phyloP scores from a whole-genome alignment of 2,888 invertebrate species.

The Proisotoma minuta region DNA sequence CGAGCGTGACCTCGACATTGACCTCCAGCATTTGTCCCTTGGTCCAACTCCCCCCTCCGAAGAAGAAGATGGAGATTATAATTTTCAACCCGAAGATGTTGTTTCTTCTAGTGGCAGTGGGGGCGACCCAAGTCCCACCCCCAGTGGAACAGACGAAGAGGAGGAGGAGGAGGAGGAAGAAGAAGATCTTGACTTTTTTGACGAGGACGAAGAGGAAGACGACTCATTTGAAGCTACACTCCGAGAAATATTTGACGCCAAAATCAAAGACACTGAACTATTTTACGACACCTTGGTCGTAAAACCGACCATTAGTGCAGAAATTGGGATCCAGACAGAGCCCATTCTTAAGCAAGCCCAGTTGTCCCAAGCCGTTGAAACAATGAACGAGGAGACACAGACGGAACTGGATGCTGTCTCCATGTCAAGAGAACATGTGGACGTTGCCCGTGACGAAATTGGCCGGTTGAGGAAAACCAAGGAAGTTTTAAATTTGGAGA shows the following conservation, averaged over 20 bases:
- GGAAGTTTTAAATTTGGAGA: slow-evolving; percentile 70
- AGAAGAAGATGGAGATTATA: too few relatives aligned
- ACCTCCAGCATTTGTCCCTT: too few relatives aligned
- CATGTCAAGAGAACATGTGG: slow-evolving; percentile 9
- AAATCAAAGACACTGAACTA: not conserved
- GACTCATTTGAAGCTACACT: not conserved
- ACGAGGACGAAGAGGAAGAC: not conserved
- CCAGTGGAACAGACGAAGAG: not conserved
- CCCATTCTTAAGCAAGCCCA: not conserved
- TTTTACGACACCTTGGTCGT: not conserved
- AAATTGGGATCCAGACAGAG: not conserved
- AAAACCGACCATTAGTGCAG: not conserved
- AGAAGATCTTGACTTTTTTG: not conserved
- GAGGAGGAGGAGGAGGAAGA: not conserved
- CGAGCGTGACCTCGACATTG: too few relatives aligned
- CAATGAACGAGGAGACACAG: not conserved
- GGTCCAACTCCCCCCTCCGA: not conserved
- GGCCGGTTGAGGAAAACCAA: slow-evolving; percentile 71
- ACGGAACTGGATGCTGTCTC: not conserved
- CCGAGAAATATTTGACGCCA: not conserved
- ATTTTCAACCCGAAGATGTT: not conserved
- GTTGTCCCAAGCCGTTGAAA: not conserved
- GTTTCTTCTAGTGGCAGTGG: not conserved
- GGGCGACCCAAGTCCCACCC: not conserved
- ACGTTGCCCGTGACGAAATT: slow-evolving; percentile 63